These are phyloP conservation scores for Porites cylindrica DNA, from an alignment of 92 coral and sea anemone species.

Conservation along the genomic window DNA sequence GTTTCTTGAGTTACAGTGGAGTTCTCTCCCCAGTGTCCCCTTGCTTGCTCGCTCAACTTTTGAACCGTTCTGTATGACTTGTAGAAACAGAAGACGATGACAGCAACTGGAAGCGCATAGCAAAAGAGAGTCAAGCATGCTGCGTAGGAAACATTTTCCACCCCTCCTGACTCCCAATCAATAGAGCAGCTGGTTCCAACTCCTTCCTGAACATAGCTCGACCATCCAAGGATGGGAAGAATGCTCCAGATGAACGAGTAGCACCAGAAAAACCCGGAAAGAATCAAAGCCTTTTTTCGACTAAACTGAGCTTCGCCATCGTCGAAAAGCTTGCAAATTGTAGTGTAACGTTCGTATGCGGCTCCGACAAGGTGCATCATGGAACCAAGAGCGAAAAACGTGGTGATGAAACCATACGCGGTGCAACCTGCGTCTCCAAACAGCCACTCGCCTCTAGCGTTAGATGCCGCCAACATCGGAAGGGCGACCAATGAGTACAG, in stretches of 20 bases:
- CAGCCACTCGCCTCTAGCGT: conserved; percentile 37
- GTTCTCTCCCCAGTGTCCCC: conserved; percentile 30
- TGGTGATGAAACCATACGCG: conserved; percentile 33
- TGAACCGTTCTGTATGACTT: not conserved
- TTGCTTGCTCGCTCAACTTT: conserved; percentile 1
- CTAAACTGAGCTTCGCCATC: conserved; percentile 29
- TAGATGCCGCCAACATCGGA: conserved; percentile 6
- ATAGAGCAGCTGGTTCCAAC: conserved; percentile 53
- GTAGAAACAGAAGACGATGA: conserved; percentile 9
- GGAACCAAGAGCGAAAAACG: conserved; percentile 29
- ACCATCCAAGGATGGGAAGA: conserved; percentile 48
- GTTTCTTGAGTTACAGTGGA: conserved; percentile 16
- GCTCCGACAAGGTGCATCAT: conserved; percentile 33
- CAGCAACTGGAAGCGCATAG: conserved; percentile 22
- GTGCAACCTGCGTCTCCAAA: conserved; percentile 43
- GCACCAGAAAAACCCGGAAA: conserved; percentile 18
- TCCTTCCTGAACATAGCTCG: conserved; percentile 37
- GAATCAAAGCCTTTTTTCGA: not conserved
- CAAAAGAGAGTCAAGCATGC: conserved; percentile 14
- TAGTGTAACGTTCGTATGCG: conserved; percentile 48
- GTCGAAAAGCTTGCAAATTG: conserved; percentile 22
- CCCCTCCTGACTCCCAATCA: conserved; percentile 21
- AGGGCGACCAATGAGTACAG: not conserved
- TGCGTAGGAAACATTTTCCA: not conserved
- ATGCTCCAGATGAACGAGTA: conserved; percentile 36